A percentile compares a stretch with the other conserved stretches of the same genome.
Conservation (phyloP, 92 coral and sea anemone species). For the Paragorgia papillata region DNA sequence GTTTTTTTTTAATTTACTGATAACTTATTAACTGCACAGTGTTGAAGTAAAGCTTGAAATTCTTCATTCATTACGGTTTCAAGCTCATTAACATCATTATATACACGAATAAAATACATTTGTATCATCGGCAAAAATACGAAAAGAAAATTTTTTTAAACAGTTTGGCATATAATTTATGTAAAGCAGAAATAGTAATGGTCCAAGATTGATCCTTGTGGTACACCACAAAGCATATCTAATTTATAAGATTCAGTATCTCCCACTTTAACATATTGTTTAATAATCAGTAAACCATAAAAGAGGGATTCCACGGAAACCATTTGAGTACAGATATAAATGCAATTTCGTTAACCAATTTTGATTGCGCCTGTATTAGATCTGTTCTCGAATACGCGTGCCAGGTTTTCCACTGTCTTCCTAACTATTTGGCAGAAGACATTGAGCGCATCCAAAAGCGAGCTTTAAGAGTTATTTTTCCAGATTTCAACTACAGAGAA, state of each 20-base stretch:
- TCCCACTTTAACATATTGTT: slow-evolving; percentile 61
- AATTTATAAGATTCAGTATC: slow-evolving; percentile 35
- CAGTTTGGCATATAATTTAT: slow-evolving; percentile 55
- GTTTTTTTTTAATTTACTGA: slow-evolving; percentile 40
- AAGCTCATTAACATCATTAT: slow-evolving; percentile 16
- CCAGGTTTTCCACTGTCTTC: slow-evolving; percentile 42
- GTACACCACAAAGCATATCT: slow-evolving; percentile 49
- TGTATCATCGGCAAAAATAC: slow-evolving; percentile 64
- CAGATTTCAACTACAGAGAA: slow-evolving; percentile 19
- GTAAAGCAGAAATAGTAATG: slow-evolving; percentile 32
- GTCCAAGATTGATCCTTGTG: slow-evolving; percentile 53
- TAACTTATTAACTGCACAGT: slow-evolving; percentile 47
- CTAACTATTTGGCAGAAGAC: slow-evolving; percentile 37
- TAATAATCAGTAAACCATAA: slow-evolving; percentile 39
- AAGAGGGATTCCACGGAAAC: slow-evolving; percentile 35
- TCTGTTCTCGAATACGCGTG: slow-evolving; percentile 56
- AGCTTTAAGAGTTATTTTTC: slow-evolving; percentile 49
- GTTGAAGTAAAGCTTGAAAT: slow-evolving; percentile 34
- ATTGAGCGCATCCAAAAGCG: slow-evolving; percentile 55
- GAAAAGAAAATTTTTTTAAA: slow-evolving; percentile 40
- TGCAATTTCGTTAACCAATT: background rate
- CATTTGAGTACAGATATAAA: slow-evolving; percentile 1
- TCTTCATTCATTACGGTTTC: slow-evolving; percentile 44
- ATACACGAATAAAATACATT: slow-evolving; percentile 52
- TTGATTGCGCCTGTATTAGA: slow-evolving; percentile 44